phyloP scores from a whole-genome alignment of 2,888 invertebrate species.

The Anarsia innoxiella region DNA sequence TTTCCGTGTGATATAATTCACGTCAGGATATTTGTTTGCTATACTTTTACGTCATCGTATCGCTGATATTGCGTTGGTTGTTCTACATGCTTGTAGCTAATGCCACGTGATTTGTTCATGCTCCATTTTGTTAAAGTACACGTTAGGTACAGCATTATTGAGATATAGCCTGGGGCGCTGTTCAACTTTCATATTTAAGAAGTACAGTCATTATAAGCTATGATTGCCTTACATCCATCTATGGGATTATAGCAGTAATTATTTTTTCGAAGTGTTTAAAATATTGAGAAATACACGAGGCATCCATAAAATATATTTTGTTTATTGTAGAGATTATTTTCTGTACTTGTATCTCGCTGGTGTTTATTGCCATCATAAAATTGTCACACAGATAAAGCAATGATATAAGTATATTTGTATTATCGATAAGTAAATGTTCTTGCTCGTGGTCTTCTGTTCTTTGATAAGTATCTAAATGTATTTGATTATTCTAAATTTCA shows the following conservation, averaged over 20 bases:
- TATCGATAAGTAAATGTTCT: slow-evolving; percentile 19
- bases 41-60: slow-evolving; percentile 12
- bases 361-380: slow-evolving; percentile 20
- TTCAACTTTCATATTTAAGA: slow-evolving; percentile 16
- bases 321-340: too few relatives aligned
- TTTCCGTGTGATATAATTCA: background rate
- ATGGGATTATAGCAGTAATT: too few relatives aligned
- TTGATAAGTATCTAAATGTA: too few relatives aligned
- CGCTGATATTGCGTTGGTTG: background rate
- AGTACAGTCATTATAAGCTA: background rate
- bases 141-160: background rate
- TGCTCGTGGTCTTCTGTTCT: slow-evolving; percentile 9
- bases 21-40: background rate
- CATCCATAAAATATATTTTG: too few relatives aligned
- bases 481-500: too few relatives aligned
- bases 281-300: too few relatives aligned
- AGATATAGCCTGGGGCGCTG: slow-evolving; percentile 22
- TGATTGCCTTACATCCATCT: slow-evolving; percentile 3
- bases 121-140: background rate
- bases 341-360: slow-evolving; percentile 8
- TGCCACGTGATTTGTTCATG: background rate
- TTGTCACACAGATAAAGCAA: slow-evolving; percentile 19
- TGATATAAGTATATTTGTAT: slow-evolving; percentile 19
- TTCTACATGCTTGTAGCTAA: background rate
- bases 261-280: too few relatives aligned